Evolutionary conservation across 2,113 vertebrate species (phyloP).

Genomic region (Synodontis membranacea): DNA sequence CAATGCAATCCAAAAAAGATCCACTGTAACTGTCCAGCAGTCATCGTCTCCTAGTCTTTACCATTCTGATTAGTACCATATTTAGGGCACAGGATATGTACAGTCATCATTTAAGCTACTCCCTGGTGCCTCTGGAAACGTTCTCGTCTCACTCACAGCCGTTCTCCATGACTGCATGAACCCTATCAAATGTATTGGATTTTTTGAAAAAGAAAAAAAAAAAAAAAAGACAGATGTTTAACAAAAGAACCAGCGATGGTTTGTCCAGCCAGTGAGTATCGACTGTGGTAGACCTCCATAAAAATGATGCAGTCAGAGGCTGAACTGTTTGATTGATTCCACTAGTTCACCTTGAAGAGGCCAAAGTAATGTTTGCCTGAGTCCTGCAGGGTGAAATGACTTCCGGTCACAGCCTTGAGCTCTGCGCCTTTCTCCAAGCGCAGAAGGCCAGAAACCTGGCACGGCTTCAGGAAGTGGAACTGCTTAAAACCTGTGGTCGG

Average conservation of each 20-base stretch:
- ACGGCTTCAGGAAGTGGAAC: constrained; percentile 82
- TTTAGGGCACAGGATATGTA: constrained; percentile 23
- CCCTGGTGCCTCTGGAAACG: constrained; percentile 31
- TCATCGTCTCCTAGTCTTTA: constrained; percentile 13
- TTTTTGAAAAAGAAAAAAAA: not conserved
- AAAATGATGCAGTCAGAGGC: constrained; percentile 23
- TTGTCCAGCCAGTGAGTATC: constrained; percentile 37
- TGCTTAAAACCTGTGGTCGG: constrained; percentile 73
- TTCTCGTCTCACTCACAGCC: constrained; percentile 12
- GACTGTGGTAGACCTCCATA: constrained; percentile 27
- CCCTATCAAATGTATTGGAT: constrained; percentile 7
- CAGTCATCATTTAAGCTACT: constrained; percentile 5
- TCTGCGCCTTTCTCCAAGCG: constrained; percentile 73
- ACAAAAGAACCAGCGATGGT: constrained; percentile 6
- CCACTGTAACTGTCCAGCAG: constrained; percentile 38
- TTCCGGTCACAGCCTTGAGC: constrained; percentile 78
- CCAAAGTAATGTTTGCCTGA: constrained; percentile 85
- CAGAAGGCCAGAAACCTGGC: constrained; percentile 86
- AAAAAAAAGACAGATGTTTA: constrained; percentile 29
- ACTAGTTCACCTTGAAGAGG: constrained; percentile 85
- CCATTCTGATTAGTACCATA: constrained; percentile 24
- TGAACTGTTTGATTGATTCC: not conserved
- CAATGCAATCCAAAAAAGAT: constrained; percentile 12
- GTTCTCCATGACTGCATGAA: constrained; percentile 16
- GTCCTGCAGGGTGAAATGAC: constrained; percentile 76